Evolutionary conservation across 1,140 invertebrate genomes (phyloP), one percentile per base, ranked within the genome.

Genomic region (Pomacea maculata): DNA sequence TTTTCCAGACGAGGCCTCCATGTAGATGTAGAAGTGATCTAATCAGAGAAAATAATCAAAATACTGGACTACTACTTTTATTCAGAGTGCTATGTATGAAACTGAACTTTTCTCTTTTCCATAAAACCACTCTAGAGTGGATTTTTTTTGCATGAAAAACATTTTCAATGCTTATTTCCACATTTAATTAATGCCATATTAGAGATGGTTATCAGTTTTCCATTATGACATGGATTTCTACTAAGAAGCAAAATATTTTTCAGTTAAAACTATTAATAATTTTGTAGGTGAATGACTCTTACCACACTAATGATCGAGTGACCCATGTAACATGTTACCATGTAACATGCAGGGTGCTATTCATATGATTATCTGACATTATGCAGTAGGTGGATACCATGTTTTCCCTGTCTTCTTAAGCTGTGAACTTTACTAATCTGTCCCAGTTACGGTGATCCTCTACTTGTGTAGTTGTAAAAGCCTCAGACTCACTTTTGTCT

Each of bases 1-100:
- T 54, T 79, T 74, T 55, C 74, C 81, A n/a, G 21, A 17, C 19
- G 86, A 86, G 8, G 83, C 79, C 52, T 84, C 83, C 80, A 84
- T 86, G 78, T 84, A 85, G 78, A 85, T 75, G 81, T 88, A 89
- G 79, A 86, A 85, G n/a, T 83, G 83, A 84, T 68, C 71, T 80
- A 80, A 52, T 57, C 65, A 54, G 19, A 8, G 57, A 61, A 61
- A 61, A 17, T 61, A 61, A 61, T 61, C 57, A 61, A 45, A 45
- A 45, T 45, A 6, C 34, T 45, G 34, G 34, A 78, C 17, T 19
- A 74, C 10, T 17, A 52, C 72, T 52, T 65, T 3, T 65, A 65
- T 65, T 19, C n/a, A n/a, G 12, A 70, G 67, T 70, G 12, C 11
- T n/a, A 34, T 17, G 21, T 70, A 11, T 70, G 67, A 6, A 14